Evolutionary conservation across 2,888 invertebrate genomes (phyloP).

Genomic region (Aphidoletes aphidimyza): DNA sequence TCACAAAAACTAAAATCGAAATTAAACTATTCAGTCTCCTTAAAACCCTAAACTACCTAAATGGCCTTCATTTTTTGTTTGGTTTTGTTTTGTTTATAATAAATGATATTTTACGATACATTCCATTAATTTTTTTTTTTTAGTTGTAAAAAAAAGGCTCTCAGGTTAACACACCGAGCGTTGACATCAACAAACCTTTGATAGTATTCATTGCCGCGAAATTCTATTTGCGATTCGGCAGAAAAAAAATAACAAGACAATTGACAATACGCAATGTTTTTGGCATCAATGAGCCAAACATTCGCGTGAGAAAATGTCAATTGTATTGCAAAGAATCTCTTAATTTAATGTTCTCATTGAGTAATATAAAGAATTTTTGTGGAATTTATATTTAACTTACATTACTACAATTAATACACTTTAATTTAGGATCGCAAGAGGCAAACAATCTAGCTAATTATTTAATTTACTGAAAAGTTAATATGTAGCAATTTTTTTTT

Average conservation of each 20-base stretch:
- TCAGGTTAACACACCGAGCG: constrained; percentile 22
- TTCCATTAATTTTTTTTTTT: constrained; percentile 46
- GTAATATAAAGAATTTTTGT: neutral
- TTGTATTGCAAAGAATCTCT: neutral
- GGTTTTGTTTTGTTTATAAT: neutral
- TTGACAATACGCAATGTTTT: too few relatives aligned
- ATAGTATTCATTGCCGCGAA: constrained; percentile 37
- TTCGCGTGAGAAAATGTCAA: neutral
- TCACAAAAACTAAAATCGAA: neutral
- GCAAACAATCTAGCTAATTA: neutral
- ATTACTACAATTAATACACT: neutral
- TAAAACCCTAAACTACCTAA: neutral
- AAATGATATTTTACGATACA: constrained; percentile 35
- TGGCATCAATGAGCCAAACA: too few relatives aligned
- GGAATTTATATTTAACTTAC: constrained; percentile 29
- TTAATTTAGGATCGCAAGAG: constrained; percentile 20
- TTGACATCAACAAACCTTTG: constrained; percentile 34
- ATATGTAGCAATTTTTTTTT: neutral
- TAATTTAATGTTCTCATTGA: constrained; percentile 41
- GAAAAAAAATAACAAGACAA: too few relatives aligned
- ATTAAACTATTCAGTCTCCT: neutral
- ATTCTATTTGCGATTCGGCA: neutral
- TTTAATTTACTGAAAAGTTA: neutral
- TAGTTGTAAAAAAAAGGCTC: neutral
- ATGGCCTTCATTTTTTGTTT: neutral